Evolutionary conservation across 2,888 invertebrate species (phyloP).

Genomic region (Orthosia gracilis): DNA sequence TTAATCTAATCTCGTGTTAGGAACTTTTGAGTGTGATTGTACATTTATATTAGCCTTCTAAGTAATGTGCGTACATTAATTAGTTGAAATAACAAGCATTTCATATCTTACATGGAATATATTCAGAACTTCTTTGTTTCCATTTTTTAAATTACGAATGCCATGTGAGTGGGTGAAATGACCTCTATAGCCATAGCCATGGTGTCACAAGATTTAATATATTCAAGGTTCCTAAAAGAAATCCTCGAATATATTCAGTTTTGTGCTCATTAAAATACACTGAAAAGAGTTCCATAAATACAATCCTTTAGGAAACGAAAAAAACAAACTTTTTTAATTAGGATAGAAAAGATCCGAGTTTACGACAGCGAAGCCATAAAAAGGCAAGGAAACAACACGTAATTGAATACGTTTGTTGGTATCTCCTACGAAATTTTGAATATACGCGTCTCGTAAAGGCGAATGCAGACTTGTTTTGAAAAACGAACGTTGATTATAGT

Average conservation of each 20-base stretch:
- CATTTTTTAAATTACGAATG: no score
- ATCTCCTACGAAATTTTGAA: constrained; percentile 20
- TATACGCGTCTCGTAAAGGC: constrained; percentile 15
- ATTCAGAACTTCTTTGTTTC: no score
- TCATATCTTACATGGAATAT: no score
- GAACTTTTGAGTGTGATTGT: neutral
- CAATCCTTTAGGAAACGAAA: constrained; percentile 53
- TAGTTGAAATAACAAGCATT: neutral
- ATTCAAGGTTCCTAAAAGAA: no score
- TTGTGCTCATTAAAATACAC: constrained; percentile 33
- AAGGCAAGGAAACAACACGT: constrained; percentile 48
- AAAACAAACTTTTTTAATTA: constrained; percentile 65
- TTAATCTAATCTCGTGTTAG: neutral
- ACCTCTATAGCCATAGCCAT: no score
- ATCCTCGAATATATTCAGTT: neutral
- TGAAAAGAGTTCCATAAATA: constrained; percentile 36
- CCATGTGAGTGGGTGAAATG: no score
- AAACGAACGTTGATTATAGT: no score
- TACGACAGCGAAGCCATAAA: constrained; percentile 56
- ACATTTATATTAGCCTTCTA: no score
- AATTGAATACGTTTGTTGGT: constrained; percentile 57
- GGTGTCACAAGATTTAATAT: no score
- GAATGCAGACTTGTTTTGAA: neutral
- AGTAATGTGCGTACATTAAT: neutral
- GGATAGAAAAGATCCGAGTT: constrained; percentile 50